These are phyloP conservation scores for Cirrhinus molitorella DNA, from an alignment of 2,797 vertebrate species.

Conservation along the genomic window DNA sequence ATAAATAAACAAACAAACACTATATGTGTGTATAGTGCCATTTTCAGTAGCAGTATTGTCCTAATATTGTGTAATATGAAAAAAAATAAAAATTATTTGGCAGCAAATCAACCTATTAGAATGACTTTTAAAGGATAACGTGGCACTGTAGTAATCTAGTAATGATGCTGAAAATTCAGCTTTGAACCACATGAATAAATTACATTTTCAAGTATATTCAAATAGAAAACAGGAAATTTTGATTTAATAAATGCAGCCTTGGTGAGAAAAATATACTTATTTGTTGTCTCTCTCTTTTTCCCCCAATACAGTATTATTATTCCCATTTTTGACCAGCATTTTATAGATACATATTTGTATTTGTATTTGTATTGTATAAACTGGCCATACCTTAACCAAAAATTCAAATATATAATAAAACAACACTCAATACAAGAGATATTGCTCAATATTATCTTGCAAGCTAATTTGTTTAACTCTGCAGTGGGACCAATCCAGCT, in stretches of 20 bases:
- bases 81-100: too few relatives aligned
- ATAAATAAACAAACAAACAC: too few relatives aligned
- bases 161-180: too few relatives aligned
- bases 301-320: too few relatives aligned
- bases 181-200: not conserved
- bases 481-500: slow-evolving; percentile 4
- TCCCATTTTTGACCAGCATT: not conserved
- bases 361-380: not conserved
- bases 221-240: not conserved
- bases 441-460: not conserved
- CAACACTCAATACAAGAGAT: not conserved
- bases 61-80: too few relatives aligned
- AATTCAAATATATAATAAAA: not conserved
- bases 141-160: too few relatives aligned
- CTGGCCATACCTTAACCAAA: too few relatives aligned
- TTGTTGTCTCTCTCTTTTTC: not conserved
- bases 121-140: too few relatives aligned
- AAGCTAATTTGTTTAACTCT: slow-evolving; percentile 1
- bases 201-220: not conserved
- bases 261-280: not conserved
- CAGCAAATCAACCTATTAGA: too few relatives aligned
- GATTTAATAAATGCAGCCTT: not conserved
- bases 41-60: too few relatives aligned
- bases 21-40: too few relatives aligned
- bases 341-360: not conserved